These are phyloP conservation scores for Hucho hucho DNA, from an alignment of 2,113 vertebrate species.

Conservation along the genomic window DNA sequence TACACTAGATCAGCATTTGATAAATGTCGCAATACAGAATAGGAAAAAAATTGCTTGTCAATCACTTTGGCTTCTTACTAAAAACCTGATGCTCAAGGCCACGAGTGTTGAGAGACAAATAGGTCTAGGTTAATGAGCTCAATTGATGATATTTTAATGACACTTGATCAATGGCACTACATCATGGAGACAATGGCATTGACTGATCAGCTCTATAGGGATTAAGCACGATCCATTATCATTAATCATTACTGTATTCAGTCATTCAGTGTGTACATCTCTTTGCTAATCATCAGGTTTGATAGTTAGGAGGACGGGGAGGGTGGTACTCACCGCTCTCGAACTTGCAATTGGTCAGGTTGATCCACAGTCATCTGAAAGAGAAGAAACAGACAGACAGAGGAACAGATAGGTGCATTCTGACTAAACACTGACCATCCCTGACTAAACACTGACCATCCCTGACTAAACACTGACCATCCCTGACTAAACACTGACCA, in stretches of 20 bases:
- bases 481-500: not conserved
- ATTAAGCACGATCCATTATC: not conserved
- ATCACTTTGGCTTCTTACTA: too few relatives aligned
- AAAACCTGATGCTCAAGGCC: not conserved
- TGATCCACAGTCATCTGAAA: constrained; percentile 76
- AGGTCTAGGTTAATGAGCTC: constrained; percentile 2
- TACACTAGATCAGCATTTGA: not conserved
- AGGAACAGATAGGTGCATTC: constrained; percentile 11
- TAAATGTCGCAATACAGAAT: too few relatives aligned
- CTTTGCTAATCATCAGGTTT: not conserved
- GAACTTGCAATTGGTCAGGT: constrained; percentile 68
- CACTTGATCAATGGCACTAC: not conserved
- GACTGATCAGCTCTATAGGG: not conserved
- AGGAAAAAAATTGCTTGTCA: too few relatives aligned
- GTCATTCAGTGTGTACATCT: too few relatives aligned
- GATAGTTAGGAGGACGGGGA: not conserved
- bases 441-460: too few relatives aligned
- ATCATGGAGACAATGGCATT: not conserved
- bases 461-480: too few relatives aligned
- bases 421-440: not conserved
- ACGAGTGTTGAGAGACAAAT: not conserved
- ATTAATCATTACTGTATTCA: not conserved
- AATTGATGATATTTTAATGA: not conserved
- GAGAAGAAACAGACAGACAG: constrained; percentile 57
- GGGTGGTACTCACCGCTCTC: constrained; percentile 61